phyloP scores from a whole-genome alignment of 2,888 invertebrate species.

The Caenorhabditis angaria region DNA sequence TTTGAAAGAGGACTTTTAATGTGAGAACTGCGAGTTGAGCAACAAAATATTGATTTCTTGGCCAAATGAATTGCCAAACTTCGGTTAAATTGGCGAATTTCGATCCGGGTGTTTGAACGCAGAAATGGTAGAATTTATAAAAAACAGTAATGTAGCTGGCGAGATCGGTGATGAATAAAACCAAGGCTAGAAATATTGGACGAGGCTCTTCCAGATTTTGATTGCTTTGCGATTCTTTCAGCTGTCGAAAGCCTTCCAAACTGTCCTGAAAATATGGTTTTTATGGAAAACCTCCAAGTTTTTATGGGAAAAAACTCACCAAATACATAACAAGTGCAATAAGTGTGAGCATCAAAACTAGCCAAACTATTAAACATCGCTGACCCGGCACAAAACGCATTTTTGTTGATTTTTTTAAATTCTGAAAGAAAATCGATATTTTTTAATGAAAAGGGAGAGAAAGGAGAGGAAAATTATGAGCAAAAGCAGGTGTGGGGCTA shows the following conservation, averaged over 20 bases:
- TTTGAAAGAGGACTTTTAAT: conserved; percentile 37
- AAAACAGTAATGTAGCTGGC: conserved; percentile 18
- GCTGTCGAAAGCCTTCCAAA: not conserved
- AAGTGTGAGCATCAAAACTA: conserved; percentile 16
- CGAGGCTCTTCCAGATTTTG: conserved; percentile 9
- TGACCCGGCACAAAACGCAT: conserved; percentile 36
- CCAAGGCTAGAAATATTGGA: conserved; percentile 27
- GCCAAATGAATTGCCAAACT: conserved; percentile 20
- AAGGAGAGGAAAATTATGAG: conserved; percentile 17
- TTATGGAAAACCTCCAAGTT: too few relatives aligned
- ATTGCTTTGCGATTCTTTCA: too few relatives aligned
- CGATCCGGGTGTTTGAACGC: too few relatives aligned
- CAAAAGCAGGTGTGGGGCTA: conserved; percentile 8
- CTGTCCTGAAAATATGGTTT: not conserved
- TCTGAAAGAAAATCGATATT: not conserved
- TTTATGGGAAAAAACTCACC: conserved; percentile 24
- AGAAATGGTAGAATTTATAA: conserved; percentile 11
- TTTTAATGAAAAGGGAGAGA: conserved; percentile 3
- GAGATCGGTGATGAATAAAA: conserved; percentile 31
- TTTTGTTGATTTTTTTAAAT: too few relatives aligned
- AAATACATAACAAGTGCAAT: conserved; percentile 41
- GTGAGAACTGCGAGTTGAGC: conserved; percentile 37
- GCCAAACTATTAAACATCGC: conserved; percentile 33
- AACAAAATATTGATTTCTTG: conserved; percentile 16
- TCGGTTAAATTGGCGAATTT: conserved; percentile 9